Conservation (phyloP, 2,113 vertebrate genomes). For the Centropristis striata region DNA sequence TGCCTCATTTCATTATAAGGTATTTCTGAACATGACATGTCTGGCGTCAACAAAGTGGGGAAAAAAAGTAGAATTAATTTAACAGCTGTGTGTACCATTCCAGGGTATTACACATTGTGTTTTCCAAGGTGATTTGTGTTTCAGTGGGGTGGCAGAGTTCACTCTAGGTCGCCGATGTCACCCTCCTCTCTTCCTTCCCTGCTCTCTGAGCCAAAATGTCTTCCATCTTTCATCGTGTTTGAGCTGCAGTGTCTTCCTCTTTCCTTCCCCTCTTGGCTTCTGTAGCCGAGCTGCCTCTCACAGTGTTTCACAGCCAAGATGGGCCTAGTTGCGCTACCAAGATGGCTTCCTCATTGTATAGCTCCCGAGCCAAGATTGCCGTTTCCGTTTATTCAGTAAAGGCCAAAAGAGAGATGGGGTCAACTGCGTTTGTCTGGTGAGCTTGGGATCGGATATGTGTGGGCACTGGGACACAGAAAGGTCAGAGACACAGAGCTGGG, state of each 20-base stretch:
- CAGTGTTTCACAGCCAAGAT: constrained; percentile 33
- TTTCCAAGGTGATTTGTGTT: constrained; percentile 54
- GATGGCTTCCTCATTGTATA: constrained; percentile 59
- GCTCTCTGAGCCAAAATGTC: constrained; percentile 63
- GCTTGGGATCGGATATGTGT: constrained; percentile 43
- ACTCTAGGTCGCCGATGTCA: constrained; percentile 31
- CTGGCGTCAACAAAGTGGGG: not conserved
- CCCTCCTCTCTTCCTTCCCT: constrained; percentile 55
- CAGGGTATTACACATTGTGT: constrained; percentile 38
- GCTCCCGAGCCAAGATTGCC: constrained; percentile 47
- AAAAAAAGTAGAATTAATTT: constrained; percentile 12
- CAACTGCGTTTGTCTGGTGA: constrained; percentile 39
- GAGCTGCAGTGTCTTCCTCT: constrained; percentile 62
- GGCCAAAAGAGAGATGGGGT: constrained; percentile 54
- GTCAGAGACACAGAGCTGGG: constrained; percentile 32
- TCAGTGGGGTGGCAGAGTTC: constrained; percentile 45
- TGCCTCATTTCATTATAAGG: not conserved
- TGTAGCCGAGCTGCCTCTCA: constrained; percentile 26
- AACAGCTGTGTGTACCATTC: constrained; percentile 39
- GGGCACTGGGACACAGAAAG: constrained; percentile 34
- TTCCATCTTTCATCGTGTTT: constrained; percentile 58
- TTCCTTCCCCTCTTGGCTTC: constrained; percentile 69
- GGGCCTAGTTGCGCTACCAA: constrained; percentile 20
- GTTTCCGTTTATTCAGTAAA: constrained; percentile 74
- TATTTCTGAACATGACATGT: not conserved